These are phyloP conservation scores for Uria lomvia DNA, from an alignment of 2,113 vertebrate genomes.

Conservation along the genomic window DNA sequence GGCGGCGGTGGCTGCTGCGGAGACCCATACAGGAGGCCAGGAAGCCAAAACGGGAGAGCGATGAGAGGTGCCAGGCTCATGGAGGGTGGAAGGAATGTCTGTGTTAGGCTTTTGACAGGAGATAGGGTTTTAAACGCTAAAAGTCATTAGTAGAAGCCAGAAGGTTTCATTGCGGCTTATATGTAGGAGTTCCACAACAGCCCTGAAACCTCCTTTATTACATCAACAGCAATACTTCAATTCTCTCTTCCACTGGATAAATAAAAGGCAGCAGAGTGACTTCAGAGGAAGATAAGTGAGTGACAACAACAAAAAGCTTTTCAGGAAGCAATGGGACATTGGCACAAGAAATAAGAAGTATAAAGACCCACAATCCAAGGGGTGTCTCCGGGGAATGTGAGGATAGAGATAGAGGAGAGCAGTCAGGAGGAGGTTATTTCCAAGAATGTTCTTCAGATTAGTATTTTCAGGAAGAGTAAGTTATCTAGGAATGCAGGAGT, in stretches of 20 bases:
- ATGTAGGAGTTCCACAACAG: not conserved
- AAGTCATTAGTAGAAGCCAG: not conserved
- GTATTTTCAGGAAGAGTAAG: not conserved
- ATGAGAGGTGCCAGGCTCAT: not conserved
- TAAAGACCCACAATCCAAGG: not conserved
- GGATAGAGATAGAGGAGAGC: not conserved
- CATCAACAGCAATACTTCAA: rapidly evolving
- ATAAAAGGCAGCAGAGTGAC: not conserved
- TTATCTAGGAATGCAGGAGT: not conserved
- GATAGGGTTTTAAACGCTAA: not conserved
- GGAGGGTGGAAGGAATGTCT: rapidly evolving
- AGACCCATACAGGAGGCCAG: no score
- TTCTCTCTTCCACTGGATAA: not conserved
- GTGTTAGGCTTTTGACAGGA: not conserved
- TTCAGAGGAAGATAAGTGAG: not conserved
- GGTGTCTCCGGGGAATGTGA: not conserved
- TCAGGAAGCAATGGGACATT: not conserved
- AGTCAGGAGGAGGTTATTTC: not conserved
- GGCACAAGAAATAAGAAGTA: not conserved
- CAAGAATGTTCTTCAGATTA: not conserved
- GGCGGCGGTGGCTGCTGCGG: not conserved
- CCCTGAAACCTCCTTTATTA: not conserved
- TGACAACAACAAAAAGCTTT: not conserved
- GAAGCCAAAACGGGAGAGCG: not conserved
- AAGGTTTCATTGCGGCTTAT: not conserved